A percentile compares a stretch with the other conserved stretches of the same genome.
These are phyloP conservation scores for Rhynchopsitta pachyrhyncha DNA, from an alignment of 2,113 vertebrate species.

Conservation along the genomic window DNA sequence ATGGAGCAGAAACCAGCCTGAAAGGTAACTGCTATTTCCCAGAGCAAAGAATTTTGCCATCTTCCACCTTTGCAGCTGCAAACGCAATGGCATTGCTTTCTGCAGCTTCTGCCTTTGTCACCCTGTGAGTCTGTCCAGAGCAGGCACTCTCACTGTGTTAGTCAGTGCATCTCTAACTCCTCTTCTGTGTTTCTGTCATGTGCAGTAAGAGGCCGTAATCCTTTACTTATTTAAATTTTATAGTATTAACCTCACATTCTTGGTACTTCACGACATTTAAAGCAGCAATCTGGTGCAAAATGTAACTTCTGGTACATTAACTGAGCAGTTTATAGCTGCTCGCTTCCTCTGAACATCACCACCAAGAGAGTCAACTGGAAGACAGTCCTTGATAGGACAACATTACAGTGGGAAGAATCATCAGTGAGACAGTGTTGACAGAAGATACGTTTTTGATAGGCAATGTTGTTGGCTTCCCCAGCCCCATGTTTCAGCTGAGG, in stretches of 20 bases:
- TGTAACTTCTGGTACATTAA: background rate
- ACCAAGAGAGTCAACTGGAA: background rate
- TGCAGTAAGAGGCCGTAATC: background rate
- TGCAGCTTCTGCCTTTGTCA: background rate
- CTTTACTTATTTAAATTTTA: background rate
- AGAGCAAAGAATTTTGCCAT: background rate
- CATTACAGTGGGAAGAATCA: background rate
- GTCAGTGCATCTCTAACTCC: background rate
- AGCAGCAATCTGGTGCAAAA: background rate
- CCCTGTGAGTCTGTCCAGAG: background rate
- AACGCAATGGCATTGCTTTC: background rate
- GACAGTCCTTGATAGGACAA: background rate
- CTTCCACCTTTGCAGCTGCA: background rate
- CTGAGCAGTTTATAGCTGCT: background rate
- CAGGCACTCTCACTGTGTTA: background rate
- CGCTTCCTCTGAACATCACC: background rate
- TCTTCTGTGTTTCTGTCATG: background rate
- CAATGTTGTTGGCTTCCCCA: background rate
- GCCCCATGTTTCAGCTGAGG: background rate
- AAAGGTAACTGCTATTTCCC: background rate
- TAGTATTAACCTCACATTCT: background rate
- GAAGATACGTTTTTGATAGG: background rate
- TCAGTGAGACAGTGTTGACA: background rate
- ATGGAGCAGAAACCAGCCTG: background rate
- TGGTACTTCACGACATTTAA: background rate